Percentiles rank a stretch among this genome's conserved stretches.
Evolutionary conservation across 2,797 vertebrate species (phyloP).

Genomic region (Aplochiton taeniatus): DNA sequence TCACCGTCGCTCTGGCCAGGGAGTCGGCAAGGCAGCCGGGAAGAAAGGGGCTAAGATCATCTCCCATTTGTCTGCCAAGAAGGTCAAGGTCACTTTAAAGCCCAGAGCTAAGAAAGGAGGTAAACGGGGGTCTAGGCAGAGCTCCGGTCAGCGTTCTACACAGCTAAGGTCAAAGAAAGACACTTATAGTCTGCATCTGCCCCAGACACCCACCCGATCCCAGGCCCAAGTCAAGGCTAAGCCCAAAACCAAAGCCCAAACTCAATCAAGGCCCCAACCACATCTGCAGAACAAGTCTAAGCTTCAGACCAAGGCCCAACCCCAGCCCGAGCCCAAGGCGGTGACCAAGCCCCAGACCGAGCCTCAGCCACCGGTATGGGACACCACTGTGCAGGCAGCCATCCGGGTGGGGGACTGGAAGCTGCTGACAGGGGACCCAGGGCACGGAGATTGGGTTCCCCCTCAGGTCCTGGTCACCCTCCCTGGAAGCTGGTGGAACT

Average conservation of each 20-base stretch:
- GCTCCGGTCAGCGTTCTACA: no score
- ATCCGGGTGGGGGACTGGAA: conserved; percentile 95
- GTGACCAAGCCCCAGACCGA: neutral
- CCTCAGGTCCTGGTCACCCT: conserved; percentile 85
- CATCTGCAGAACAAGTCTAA: neutral
- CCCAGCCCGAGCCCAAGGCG: neutral
- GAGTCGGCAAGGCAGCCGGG: neutral
- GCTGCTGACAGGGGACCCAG: conserved; percentile 91
- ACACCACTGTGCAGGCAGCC: conserved; percentile 90
- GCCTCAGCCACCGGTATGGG: conserved; percentile 78
- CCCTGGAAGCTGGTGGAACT: conserved; percentile 93
- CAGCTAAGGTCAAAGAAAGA: no score
- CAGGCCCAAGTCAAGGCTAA: neutral
- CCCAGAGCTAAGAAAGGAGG: no score
- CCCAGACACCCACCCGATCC: neutral
- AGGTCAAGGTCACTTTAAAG: conserved; percentile 27
- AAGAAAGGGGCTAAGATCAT: conserved; percentile 51
- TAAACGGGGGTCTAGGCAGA: no score
- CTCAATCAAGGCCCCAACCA: conserved; percentile 2
- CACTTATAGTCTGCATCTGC: neutral
- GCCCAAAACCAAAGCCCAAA: conserved; percentile 27
- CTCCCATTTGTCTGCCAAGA: conserved; percentile 25
- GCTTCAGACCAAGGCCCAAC: no score
- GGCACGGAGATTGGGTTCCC: conserved; percentile 94
- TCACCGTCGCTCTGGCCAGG: conserved; percentile 60